phyloP scores from a whole-genome alignment of 2,113 vertebrate species.

The Meriones unguiculatus region DNA sequence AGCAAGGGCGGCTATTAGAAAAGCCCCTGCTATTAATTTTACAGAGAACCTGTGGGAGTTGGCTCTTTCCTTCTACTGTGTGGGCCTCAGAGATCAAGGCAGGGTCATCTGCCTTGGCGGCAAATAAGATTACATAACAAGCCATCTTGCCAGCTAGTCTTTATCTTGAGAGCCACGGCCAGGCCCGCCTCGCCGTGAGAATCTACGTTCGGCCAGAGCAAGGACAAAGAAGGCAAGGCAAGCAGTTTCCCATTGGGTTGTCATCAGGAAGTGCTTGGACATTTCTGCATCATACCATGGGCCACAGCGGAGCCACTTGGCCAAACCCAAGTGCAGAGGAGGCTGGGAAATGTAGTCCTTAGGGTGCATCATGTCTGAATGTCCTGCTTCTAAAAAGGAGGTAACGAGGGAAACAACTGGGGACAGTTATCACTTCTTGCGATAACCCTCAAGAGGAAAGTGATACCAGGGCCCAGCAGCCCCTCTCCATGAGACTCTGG shows the following conservation, averaged over 20 bases:
- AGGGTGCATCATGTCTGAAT: neutral
- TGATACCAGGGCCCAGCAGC: too few species aligned
- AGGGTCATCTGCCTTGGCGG: neutral
- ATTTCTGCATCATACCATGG: neutral
- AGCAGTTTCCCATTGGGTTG: neutral
- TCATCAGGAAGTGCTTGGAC: neutral
- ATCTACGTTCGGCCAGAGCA: neutral
- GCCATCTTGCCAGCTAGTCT: neutral
- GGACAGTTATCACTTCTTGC: neutral
- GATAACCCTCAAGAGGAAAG: neutral
- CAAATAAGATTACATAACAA: too few species aligned
- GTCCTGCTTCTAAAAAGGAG: neutral
- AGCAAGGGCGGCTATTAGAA: too few species aligned
- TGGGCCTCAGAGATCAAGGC: neutral
- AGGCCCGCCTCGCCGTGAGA: neutral
- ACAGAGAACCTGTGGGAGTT: neutral
- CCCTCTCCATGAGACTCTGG: neutral
- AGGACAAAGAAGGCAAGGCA: neutral
- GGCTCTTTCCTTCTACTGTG: neutral
- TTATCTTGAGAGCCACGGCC: neutral
- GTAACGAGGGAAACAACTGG: neutral
- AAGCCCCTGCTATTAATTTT: too few species aligned
- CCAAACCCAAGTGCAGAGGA: neutral
- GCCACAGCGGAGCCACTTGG: neutral
- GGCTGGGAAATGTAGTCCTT: neutral